These are phyloP conservation scores for Triplophysa bombifrons DNA, from an alignment of 2,797 vertebrate genomes.

Conservation along the genomic window DNA sequence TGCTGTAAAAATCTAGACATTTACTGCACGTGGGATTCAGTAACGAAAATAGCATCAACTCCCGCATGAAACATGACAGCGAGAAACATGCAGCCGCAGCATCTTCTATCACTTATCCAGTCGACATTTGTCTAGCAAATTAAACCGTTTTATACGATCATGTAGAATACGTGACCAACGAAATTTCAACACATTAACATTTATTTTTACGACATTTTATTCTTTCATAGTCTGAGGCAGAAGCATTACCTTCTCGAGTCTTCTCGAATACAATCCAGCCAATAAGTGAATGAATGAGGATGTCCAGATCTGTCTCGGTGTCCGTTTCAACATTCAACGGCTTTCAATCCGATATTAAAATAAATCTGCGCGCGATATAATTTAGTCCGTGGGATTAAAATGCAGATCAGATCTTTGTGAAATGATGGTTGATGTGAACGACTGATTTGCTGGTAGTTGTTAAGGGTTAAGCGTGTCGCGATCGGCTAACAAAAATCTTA, in stretches of 20 bases:
- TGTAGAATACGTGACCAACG: not conserved
- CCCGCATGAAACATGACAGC: too few relatives aligned
- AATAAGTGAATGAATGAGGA: not conserved
- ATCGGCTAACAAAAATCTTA: not conserved
- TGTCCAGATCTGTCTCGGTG: not conserved
- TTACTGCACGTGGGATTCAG: not conserved
- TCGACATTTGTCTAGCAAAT: too few relatives aligned
- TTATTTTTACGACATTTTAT: not conserved
- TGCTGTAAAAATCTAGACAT: not conserved
- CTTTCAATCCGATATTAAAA: not conserved
- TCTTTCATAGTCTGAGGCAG: too few relatives aligned
- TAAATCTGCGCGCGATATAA: not conserved
- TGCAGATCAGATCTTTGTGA: not conserved
- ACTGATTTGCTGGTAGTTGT: too few relatives aligned
- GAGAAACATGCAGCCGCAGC: not conserved
- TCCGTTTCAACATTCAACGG: not conserved
- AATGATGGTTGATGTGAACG: not conserved
- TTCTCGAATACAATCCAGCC: not conserved
- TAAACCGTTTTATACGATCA: too few relatives aligned
- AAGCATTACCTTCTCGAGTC: conserved; percentile 4
- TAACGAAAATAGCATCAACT: too few relatives aligned
- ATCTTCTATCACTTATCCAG: not conserved
- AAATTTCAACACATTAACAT: not conserved
- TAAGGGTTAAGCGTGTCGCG: too few relatives aligned
- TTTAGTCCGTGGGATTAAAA: not conserved